Percentiles rank a stretch among this genome's conserved stretches.
Evolutionary conservation across 2,797 vertebrate genomes (phyloP).

Genomic region (Oryzias sinensis): DNA sequence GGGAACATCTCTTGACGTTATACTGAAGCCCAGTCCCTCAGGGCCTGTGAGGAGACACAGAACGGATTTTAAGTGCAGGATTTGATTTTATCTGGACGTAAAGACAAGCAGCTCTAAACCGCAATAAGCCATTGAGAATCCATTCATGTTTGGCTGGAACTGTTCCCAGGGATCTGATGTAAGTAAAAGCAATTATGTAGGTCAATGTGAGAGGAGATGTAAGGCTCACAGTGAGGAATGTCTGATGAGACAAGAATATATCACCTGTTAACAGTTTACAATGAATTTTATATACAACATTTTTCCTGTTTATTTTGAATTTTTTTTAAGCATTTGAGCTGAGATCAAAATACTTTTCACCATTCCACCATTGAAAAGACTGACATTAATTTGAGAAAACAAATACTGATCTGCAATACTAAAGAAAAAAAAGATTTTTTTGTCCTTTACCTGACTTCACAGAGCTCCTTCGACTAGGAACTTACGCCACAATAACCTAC

Average conservation of each 20-base stretch:
- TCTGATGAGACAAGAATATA: constrained; percentile 5
- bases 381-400: no score
- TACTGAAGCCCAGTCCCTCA: constrained; percentile 95
- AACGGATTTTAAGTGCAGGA: not conserved
- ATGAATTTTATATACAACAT: no score
- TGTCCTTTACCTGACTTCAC: no score
- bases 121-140: not conserved
- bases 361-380: no score
- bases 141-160: not conserved
- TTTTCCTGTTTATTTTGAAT: no score
- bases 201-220: constrained; percentile 1
- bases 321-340: no score
- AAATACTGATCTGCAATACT: no score
- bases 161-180: constrained; percentile 12
- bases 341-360: no score
- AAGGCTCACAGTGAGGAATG: not conserved
- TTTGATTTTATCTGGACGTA: constrained; percentile 14
- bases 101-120: not conserved
- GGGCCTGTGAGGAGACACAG: constrained; percentile 74
- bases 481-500: no score
- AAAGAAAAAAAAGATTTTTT: no score
- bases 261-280: no score
- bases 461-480: no score
- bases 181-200: constrained; percentile 6
- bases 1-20: constrained; percentile 92